Evolutionary conservation across 1,140 invertebrate species (phyloP).

Genomic region (Polypedilum pembai): DNA sequence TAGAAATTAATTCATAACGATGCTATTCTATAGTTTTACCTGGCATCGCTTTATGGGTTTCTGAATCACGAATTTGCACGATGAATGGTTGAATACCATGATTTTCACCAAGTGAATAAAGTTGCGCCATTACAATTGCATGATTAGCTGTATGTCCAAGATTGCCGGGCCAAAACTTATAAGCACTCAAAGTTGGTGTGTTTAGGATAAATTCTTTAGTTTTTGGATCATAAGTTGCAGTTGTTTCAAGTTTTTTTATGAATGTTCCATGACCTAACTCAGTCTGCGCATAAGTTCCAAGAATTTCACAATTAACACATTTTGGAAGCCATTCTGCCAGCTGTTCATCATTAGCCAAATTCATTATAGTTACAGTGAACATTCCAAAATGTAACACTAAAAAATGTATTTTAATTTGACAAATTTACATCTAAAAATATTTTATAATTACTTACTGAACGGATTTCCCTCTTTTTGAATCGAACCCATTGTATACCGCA

Average conservation of each 20-base stretch:
- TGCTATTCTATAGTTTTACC: too few species aligned
- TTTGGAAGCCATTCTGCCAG: conserved; percentile 77
- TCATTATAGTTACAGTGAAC: conserved; percentile 82
- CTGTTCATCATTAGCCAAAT: conserved; percentile 76
- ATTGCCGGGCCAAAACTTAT: neutral
- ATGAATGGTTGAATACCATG: conserved; percentile 89
- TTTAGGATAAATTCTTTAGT: conserved; percentile 82
- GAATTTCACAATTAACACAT: conserved; percentile 68
- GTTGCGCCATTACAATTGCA: conserved; percentile 81
- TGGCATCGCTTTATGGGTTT: too few species aligned
- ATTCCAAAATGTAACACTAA: conserved; percentile 76
- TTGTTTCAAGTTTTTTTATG: conserved; percentile 88
- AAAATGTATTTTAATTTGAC: neutral
- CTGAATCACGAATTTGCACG: conserved; percentile 44
- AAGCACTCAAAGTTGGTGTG: conserved; percentile 65
- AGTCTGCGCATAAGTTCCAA: conserved; percentile 93
- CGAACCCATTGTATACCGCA: neutral
- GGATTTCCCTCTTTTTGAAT: neutral
- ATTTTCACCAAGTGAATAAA: conserved; percentile 74
- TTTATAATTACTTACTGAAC: neutral
- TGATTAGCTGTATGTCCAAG: conserved; percentile 87
- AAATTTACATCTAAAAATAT: too few species aligned
- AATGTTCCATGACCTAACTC: conserved; percentile 92
- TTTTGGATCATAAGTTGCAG: conserved; percentile 75
- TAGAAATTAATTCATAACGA: too few species aligned